Conservation (phyloP, 1,140 invertebrate genomes). For the Dendroctonus ponderosae region DNA sequence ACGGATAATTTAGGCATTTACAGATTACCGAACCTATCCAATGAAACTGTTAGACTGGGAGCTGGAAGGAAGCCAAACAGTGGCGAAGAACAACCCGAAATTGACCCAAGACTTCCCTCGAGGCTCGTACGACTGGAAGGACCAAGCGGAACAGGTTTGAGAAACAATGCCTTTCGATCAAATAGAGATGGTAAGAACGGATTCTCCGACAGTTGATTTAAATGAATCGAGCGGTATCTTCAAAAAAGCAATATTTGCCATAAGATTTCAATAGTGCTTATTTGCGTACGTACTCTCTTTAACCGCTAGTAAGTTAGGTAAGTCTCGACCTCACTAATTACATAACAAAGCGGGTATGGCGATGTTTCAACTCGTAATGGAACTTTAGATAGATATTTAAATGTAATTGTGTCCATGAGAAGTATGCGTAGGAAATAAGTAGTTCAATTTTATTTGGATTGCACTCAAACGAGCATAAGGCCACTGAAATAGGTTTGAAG, state of each 20-base stretch:
- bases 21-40: neutral
- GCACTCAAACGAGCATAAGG: neutral
- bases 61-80: neutral
- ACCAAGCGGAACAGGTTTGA: slow-evolving; percentile 3
- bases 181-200: slow-evolving; percentile 11
- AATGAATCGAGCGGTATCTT: neutral
- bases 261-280: slow-evolving; percentile 17
- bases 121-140: slow-evolving; percentile 18
- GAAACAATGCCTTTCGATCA: neutral
- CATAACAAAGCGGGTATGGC: neutral
- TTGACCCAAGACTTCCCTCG: slow-evolving; percentile 14
- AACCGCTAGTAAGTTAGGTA: neutral
- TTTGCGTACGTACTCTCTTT: neutral
- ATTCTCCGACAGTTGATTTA: slow-evolving; percentile 22
- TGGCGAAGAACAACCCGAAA: slow-evolving; percentile 1
- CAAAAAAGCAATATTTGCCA: slow-evolving; percentile 14
- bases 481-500: neutral
- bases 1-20: slow-evolving; percentile 1
- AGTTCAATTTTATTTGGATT: slow-evolving; percentile 14
- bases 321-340: neutral
- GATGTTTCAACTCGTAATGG: neutral
- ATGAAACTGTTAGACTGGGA: slow-evolving; percentile 1
- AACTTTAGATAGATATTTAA: too few relatives aligned
- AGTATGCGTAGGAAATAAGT: slow-evolving; percentile 4
- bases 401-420: slow-evolving; percentile 7